Evolutionary conservation across 2,797 vertebrate species (phyloP).

Genomic region (Lepilemur septentrionalis): DNA sequence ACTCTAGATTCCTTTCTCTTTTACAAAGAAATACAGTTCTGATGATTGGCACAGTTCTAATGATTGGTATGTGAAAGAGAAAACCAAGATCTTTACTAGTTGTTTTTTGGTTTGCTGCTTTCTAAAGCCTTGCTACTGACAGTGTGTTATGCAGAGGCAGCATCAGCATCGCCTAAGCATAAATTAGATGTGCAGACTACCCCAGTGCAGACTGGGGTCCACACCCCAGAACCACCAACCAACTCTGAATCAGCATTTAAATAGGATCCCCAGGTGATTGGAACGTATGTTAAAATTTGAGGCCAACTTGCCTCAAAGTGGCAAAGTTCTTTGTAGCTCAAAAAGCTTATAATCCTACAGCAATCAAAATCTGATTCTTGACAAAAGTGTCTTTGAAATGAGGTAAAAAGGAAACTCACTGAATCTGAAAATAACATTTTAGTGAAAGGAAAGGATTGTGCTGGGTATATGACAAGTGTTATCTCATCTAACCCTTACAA

Average conservation of each 20-base stretch:
- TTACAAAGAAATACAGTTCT: not conserved
- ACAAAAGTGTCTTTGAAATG: conserved; percentile 22
- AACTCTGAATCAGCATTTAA: not conserved
- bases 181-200: not conserved
- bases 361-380: not conserved
- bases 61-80: not conserved
- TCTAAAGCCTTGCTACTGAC: not conserved
- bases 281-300: not conserved
- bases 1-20: not conserved
- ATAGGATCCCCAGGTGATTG: not conserved
- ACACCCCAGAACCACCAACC: not conserved
- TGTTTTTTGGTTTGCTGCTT: not conserved
- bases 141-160: no score
- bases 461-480: not conserved
- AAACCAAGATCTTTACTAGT: not conserved
- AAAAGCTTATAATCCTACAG: not conserved
- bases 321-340: not conserved
- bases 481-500: not conserved
- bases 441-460: not conserved
- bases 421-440: not conserved
- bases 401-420: conserved; percentile 5
- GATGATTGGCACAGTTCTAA: not conserved
- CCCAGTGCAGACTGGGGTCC: not conserved
- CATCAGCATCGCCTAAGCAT: not conserved
- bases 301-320: not conserved